phyloP scores from a whole-genome alignment of 1,140 invertebrate species.

The Drosophila ironensis region DNA sequence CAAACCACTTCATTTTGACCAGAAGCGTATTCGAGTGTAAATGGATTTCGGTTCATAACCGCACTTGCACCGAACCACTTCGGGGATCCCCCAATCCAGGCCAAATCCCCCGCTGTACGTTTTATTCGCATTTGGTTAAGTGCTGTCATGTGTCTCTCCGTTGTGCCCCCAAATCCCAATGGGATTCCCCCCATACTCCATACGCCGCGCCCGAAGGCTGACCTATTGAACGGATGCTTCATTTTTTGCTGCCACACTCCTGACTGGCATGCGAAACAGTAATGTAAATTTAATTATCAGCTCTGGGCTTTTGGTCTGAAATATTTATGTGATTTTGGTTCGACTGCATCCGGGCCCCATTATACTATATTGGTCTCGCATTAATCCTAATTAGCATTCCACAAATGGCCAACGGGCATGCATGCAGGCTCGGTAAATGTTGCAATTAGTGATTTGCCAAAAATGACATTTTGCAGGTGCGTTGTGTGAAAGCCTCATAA shows the following conservation, averaged over 20 bases:
- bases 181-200: not conserved
- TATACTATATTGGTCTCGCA: conserved; percentile 30
- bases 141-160: conserved; percentile 51
- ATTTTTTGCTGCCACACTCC: conserved; percentile 5
- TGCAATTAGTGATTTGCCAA: conserved; percentile 7
- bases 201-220: not conserved
- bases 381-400: conserved; percentile 60
- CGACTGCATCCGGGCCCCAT: not conserved
- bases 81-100: conserved; percentile 14
- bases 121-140: conserved; percentile 51
- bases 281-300: conserved; percentile 54
- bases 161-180: not conserved
- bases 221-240: conserved; percentile 51
- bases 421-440: conserved; percentile 20
- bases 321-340: conserved; percentile 19
- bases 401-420: conserved; percentile 6
- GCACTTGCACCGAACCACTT: conserved; percentile 44
- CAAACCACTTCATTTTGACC: conserved; percentile 50
- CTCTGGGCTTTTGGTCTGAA: not conserved
- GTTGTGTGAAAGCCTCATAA: not conserved
- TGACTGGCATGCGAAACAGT: conserved; percentile 29
- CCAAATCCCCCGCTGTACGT: conserved; percentile 11
- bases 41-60: conserved; percentile 70
- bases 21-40: conserved; percentile 60
- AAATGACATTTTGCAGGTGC: not conserved